Conservation (phyloP, 2,797 vertebrate genomes). For the Mus spretus region DNA sequence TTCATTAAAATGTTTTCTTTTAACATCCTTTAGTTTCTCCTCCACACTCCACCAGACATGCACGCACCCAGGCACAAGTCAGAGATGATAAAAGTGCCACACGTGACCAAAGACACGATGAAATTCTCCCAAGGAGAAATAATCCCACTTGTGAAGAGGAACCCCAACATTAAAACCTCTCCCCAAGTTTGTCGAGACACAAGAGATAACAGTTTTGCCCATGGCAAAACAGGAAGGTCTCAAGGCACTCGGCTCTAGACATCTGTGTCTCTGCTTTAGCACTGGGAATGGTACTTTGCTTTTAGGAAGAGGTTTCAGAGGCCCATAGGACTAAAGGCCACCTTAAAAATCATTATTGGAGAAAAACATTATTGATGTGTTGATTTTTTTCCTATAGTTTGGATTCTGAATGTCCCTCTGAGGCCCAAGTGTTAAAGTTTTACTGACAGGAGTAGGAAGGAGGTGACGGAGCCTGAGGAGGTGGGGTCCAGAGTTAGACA, state of each 20-base stretch:
- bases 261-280: background rate
- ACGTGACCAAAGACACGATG: background rate
- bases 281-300: background rate
- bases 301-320: background rate
- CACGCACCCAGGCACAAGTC: no score
- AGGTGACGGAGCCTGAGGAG: background rate
- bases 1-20: background rate
- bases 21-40: background rate
- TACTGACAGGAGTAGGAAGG: background rate
- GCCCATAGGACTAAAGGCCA: background rate
- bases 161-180: background rate
- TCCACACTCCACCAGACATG: background rate
- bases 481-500: background rate
- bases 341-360: background rate
- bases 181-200: background rate
- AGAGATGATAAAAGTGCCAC: background rate
- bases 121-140: background rate
- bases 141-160: background rate
- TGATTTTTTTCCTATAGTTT: background rate
- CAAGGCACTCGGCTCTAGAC: background rate
- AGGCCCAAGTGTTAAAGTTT: background rate
- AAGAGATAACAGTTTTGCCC: background rate
- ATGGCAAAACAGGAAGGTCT: background rate
- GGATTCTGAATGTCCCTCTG: background rate
- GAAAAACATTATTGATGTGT: background rate